phyloP scores from a whole-genome alignment of 2,797 vertebrate genomes.

The Fratercula arctica region DNA sequence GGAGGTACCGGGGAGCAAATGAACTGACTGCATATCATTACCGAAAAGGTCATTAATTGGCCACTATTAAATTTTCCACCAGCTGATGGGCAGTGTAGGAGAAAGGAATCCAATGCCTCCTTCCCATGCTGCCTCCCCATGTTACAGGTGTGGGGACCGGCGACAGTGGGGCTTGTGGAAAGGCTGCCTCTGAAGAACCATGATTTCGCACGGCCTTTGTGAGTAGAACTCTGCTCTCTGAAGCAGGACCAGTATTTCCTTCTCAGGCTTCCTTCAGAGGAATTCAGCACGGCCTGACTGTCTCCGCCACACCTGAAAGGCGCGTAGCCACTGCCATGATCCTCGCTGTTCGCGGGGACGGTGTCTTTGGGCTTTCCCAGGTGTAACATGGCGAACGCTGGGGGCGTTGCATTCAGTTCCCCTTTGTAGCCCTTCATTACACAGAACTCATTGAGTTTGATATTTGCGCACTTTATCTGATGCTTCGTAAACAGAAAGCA shows the following conservation, averaged over 20 bases:
- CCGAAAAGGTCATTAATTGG: neutral
- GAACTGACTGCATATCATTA: fast-evolving
- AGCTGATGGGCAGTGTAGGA: neutral
- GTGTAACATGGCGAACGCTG: neutral
- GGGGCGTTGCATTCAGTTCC: neutral
- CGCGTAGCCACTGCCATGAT: no score
- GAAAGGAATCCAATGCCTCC: neutral
- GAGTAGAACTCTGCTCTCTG: neutral
- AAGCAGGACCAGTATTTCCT: neutral
- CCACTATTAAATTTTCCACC: neutral
- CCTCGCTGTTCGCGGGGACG: neutral
- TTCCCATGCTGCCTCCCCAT: neutral
- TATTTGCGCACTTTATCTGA: neutral
- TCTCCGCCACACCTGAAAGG: neutral
- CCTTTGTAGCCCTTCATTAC: neutral
- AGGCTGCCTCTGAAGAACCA: neutral
- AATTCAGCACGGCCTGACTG: neutral
- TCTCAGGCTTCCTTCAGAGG: neutral
- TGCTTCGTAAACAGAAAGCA: neutral
- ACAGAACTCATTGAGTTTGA: neutral
- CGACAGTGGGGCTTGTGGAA: neutral
- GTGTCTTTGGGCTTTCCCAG: neutral
- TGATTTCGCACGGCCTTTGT: neutral
- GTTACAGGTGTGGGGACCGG: neutral
- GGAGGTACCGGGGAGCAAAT: neutral